Base-by-base conservation (phyloP, 2,797 vertebrate genomes). In the Poeciliopsis presidionis region DNA sequence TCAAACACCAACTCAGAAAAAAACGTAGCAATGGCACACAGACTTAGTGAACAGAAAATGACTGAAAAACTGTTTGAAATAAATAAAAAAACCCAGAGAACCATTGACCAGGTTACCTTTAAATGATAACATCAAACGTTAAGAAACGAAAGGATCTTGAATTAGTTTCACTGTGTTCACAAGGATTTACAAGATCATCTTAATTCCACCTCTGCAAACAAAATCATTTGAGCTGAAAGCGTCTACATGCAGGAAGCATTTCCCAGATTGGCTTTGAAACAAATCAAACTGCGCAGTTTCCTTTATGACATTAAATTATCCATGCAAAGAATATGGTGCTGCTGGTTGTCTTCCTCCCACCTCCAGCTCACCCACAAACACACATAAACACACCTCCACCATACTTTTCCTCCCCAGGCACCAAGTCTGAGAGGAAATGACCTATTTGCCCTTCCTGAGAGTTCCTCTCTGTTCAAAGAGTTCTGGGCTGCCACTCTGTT, bases 391-490 rank as follows among this genome's bases (percentile, higher is more conserved):
- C 79, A 76, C 67, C 79, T 76, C 80, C 85, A 82, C 74, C 87
- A 77, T 84, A 84, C 85, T 84, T 84, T 69, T 79, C 72, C 84
- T 91, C 92, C 81, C 86, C 83, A 83, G 84, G 87, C 89, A 84
- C 84, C 80, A 73, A 79, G 80, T 93, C 89, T 92, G 89, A 90
- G 81, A 93, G 93, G 94, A 95, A 93, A 86, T 91, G 93, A 95
- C 93, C 93, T 90, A 83, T 84, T 86, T 92, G 91, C 82, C 89
- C 91, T 94, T 94, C 93, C 93, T 94, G 89, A 88, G 92, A 89
- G 93, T 93, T 93, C 84, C 46, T 85, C 86, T 88, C 81, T 90
- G 86, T 92, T 92, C 89, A 92, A 91, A 93, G 90, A 84, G 81
- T 87, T 86, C 73, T 75, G 79, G 59, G 81, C 83, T 88, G 88